Conservation (phyloP, 2,113 vertebrate genomes). For the Tachycineta bicolor region DNA sequence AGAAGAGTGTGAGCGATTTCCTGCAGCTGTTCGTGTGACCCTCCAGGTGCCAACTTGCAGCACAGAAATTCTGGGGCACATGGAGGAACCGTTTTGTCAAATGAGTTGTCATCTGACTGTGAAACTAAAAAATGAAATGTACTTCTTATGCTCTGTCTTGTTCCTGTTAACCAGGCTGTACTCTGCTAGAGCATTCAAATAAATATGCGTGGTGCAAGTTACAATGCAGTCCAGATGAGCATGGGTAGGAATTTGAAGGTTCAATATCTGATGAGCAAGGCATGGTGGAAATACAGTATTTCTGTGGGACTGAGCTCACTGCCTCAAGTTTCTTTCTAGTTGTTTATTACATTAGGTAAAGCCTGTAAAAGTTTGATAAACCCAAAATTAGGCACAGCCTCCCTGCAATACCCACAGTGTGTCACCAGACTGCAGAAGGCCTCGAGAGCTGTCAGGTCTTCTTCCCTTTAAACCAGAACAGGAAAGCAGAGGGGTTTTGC, state of each 20-base stretch:
- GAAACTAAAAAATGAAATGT: neutral
- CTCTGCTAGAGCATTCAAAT: neutral
- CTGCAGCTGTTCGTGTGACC: neutral
- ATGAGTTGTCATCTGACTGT: neutral
- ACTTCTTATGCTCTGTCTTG: neutral
- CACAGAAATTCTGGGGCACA: neutral
- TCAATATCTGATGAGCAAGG: neutral
- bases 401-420: fast-evolving
- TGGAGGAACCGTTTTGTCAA: neutral
- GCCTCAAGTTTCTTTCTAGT: neutral
- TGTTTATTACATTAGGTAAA: neutral
- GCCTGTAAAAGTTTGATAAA: neutral
- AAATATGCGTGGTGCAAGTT: neutral
- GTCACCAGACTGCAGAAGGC: fast-evolving
- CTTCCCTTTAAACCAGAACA: neutral
- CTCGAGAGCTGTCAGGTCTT: neutral
- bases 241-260: neutral
- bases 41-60: neutral
- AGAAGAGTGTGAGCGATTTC: neutral
- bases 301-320: neutral
- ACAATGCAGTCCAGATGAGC: neutral
- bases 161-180: neutral
- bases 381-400: neutral
- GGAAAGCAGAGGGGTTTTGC: neutral
- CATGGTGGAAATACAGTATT: neutral